These are phyloP conservation scores for Thera obeliscata DNA, from an alignment of 2,888 invertebrate genomes.

Conservation along the genomic window DNA sequence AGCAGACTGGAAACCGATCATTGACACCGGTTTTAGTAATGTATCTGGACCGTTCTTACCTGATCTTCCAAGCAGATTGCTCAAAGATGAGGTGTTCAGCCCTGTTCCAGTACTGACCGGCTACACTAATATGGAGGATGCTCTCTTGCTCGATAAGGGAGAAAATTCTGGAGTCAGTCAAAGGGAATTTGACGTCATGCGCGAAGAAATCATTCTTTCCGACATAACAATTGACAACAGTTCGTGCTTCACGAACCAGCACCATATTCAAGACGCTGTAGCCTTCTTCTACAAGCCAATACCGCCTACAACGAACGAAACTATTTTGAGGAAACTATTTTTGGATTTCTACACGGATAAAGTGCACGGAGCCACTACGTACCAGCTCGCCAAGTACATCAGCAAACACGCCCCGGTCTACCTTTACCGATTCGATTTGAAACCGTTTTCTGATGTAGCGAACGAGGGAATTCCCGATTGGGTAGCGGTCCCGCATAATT, in stretches of 20 bases:
- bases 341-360: slow-evolving; percentile 91
- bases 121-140: slow-evolving; percentile 93
- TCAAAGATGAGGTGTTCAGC: slow-evolving; percentile 85
- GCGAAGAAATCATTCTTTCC: slow-evolving; percentile 85
- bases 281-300: slow-evolving; percentile 90
- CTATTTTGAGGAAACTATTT: slow-evolving; percentile 86
- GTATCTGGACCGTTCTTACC: slow-evolving; percentile 87
- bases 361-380: slow-evolving; percentile 89
- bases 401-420: slow-evolving; percentile 86
- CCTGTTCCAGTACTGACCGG: slow-evolving; percentile 90
- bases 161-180: slow-evolving; percentile 86
- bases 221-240: slow-evolving; percentile 85
- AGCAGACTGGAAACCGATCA: slow-evolving; percentile 89
- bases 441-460: slow-evolving; percentile 87
- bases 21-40: slow-evolving; percentile 89
- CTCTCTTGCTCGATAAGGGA: slow-evolving; percentile 85
- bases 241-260: slow-evolving; percentile 86
- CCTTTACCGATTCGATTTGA: slow-evolving; percentile 90
- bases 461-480: slow-evolving; percentile 89
- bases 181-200: slow-evolving; percentile 85
- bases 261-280: slow-evolving; percentile 89
- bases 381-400: slow-evolving; percentile 87
- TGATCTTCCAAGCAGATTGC: slow-evolving; percentile 86
- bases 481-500: slow-evolving; percentile 92
- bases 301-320: slow-evolving; percentile 86